Percentiles rank a stretch among this genome's conserved stretches.
Conservation (phyloP, 2,113 vertebrate genomes). For the Ahaetulla prasina region DNA sequence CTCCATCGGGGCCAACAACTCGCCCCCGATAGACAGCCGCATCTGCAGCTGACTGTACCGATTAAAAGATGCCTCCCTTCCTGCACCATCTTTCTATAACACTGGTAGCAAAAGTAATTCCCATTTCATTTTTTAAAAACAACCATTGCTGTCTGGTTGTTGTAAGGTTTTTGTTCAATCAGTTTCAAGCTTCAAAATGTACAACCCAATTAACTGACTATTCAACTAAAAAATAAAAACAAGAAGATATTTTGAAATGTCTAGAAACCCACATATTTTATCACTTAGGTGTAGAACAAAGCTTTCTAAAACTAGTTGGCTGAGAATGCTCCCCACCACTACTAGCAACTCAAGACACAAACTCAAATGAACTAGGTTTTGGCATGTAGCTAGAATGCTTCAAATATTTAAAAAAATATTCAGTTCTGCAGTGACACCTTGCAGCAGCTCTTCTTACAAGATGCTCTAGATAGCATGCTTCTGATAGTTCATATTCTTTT, state of each 20-base stretch:
- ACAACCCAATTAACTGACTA: background rate
- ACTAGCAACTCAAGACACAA: slow-evolving; percentile 22
- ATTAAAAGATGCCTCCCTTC: background rate
- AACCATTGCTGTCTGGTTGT: background rate
- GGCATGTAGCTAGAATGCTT: background rate
- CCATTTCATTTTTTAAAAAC: background rate
- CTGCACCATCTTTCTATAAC: background rate
- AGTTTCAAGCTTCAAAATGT: background rate
- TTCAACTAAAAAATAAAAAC: background rate
- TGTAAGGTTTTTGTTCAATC: background rate
- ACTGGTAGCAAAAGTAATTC: background rate
- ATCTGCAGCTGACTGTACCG: no score
- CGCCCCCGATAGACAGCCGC: no score
- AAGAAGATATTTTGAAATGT: background rate
- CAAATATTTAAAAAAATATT: background rate
- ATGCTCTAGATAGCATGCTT: background rate
- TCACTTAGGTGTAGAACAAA: slow-evolving; percentile 17
- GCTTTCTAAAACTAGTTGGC: background rate
- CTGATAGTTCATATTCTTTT: background rate
- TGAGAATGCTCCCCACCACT: slow-evolving; percentile 21
- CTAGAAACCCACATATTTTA: background rate
- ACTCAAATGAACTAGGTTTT: background rate
- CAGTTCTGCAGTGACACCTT: background rate
- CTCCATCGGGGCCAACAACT: no score
- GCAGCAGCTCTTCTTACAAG: background rate